Evolutionary conservation across 2,113 vertebrate species (phyloP).

Genomic region (Equus quagga): DNA sequence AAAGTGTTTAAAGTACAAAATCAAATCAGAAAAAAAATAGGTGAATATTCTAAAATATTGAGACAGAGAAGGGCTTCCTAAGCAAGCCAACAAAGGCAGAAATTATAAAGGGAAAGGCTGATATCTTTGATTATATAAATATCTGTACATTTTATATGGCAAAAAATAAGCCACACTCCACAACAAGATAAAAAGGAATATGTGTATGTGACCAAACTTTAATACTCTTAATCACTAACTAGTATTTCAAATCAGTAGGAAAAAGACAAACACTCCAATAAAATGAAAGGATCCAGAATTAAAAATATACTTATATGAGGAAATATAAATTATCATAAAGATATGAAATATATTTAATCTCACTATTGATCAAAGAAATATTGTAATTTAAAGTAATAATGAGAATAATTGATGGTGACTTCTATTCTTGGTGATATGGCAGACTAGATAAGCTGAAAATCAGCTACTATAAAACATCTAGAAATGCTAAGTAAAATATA

Average conservation of each 20-base stretch:
- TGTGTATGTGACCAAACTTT: not conserved
- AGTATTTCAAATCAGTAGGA: slow-evolving; percentile 14
- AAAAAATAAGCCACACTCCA: slow-evolving; percentile 38
- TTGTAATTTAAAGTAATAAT: slow-evolving; percentile 40
- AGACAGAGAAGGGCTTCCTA: slow-evolving; percentile 22
- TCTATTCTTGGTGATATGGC: not conserved
- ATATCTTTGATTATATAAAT: slow-evolving; percentile 29
- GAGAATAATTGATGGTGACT: not conserved
- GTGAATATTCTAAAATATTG: slow-evolving; percentile 11
- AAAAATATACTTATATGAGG: not conserved
- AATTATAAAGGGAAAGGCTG: slow-evolving; percentile 21
- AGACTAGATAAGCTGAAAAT: slow-evolving; percentile 26
- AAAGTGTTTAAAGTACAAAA: slow-evolving; percentile 54
- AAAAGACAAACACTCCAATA: not conserved
- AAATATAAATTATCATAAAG: not conserved
- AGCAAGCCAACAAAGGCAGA: not conserved
- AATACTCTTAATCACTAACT: not conserved
- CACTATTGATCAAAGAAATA: not conserved
- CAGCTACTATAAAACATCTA: not conserved
- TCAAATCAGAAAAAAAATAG: slow-evolving; percentile 43
- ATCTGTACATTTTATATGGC: not conserved
- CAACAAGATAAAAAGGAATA: not conserved
- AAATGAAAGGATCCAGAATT: slow-evolving; percentile 15
- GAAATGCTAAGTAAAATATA: slow-evolving; percentile 30
- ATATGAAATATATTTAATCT: slow-evolving; percentile 6